These are phyloP conservation scores for Drosophila lacicola DNA, from an alignment of 2,888 invertebrate genomes.

Conservation along the genomic window DNA sequence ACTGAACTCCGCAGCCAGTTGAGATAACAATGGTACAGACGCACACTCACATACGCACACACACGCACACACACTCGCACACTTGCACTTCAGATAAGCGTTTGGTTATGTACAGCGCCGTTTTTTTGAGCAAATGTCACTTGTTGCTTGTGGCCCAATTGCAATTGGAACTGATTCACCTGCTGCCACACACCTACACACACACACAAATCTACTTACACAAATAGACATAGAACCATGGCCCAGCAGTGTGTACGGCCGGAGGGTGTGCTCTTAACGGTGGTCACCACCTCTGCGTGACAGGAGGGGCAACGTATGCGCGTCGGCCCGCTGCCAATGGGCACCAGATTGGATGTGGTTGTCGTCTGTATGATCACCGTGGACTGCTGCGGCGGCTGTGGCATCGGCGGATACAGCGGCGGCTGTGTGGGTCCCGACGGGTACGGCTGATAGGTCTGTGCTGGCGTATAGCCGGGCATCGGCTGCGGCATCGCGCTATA, in stretches of 20 bases:
- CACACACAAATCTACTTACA: slow-evolving; percentile 66
- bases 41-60: slow-evolving; percentile 1
- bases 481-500: slow-evolving; percentile 62
- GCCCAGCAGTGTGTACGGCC: slow-evolving; percentile 83
- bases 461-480: slow-evolving; percentile 75
- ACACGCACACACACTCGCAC: slow-evolving; percentile 14
- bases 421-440: slow-evolving; percentile 72
- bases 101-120: slow-evolving; percentile 6
- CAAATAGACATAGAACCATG: slow-evolving; percentile 76
- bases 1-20: slow-evolving; percentile 43
- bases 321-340: slow-evolving; percentile 71
- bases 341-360: slow-evolving; percentile 64
- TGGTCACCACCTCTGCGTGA: slow-evolving; percentile 85
- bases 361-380: slow-evolving; percentile 80
- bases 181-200: neutral
- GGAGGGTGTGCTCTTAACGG: slow-evolving; percentile 82
- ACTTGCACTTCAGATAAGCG: slow-evolving; percentile 38
- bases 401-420: slow-evolving; percentile 59
- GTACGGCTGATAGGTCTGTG: slow-evolving; percentile 79
- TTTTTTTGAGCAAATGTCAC: slow-evolving; percentile 24
- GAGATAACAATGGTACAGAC: slow-evolving; percentile 51
- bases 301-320: slow-evolving; percentile 86
- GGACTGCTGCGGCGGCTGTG: slow-evolving; percentile 63
- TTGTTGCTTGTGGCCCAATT: neutral
- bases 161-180: slow-evolving; percentile 11